Evolutionary conservation across 2,797 vertebrate genomes (phyloP), one percentile per base, ranked within the genome.

Genomic region (Loris lydekkerianus): DNA sequence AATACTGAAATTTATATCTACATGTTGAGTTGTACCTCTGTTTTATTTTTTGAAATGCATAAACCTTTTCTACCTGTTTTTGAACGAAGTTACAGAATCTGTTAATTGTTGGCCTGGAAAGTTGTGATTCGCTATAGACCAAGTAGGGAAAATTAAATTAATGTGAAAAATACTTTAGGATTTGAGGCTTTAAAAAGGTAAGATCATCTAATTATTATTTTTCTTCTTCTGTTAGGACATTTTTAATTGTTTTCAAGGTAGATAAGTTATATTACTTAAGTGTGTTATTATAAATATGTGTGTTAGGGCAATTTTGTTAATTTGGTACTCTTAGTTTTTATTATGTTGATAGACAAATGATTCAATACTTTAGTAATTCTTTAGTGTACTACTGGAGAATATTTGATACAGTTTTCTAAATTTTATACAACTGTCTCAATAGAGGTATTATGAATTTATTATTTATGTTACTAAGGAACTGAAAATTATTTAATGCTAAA

Each of bases 151-250:
- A 90, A 60, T 23, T 60, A 69, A 72, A 31, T 69, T 72, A 92
- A 0, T 25, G 58, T 61, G 70, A 14, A 86, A 97, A 93, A 56
- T 60, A 61, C 9, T 93, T 86, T 17, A 11, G 1, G 40, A 43
- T 37, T 89, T 92, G 58, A 77, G 61, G 34, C 46, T 97, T 95
- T 53, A 14, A 93, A 73, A 93, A 93, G n/a, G 56, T 85, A 84
- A 61, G 17, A 75, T 4, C 31, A 23, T 76, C 21, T 78, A 49
- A 84, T 87, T 91, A 65, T 77, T 82, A 60, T 84, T 87, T 25
- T 81, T 63, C 34, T 72, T 77, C n/a, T 65, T n/a, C 83, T 88
- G 15, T 49, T 63, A 27, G 7, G n/a, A 72, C 40, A 63, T 27
- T 3, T 85, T 11, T 49, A 67, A 80, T 75, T 94, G 31, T 76